Base-by-base conservation (phyloP, 2,888 invertebrate species). In the Aplocera efformata region DNA sequence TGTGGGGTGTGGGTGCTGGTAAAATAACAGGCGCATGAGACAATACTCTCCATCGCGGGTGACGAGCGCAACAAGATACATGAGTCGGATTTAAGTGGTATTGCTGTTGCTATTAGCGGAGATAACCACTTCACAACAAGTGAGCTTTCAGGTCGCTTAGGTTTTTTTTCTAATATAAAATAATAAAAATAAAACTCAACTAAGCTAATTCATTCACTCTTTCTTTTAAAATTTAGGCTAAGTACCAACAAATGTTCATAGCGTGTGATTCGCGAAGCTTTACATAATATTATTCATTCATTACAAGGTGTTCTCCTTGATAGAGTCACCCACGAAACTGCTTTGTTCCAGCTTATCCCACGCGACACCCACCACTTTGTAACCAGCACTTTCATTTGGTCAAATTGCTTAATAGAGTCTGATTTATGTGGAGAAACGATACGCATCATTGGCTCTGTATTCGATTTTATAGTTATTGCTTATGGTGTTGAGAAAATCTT, bases 311-410 rank as follows among this genome's bases (percentile, higher is more conserved):
- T 60, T 71, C 75, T 74, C 83, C 83, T 81, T 82, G 81, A 67
- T 61, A 54, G 46, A 49, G 60, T 70, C 79, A 68, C 80, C 79
- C 79, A 82, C 83, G 50, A 53, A 56, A 55, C 62, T 50, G 55
- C 56, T 63, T 54, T 57, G 53, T 63, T 48, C 60, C 50, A 42
- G 36, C 60, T 39, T 67, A 47, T 73, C 84, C 84, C 83, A 84
- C 84, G 81, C 81, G 56, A 56, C 78, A 61, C 84, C 84, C 72
- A 83, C 81, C 38, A 32, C 41, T 43, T 57, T 56, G 53, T 51
- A 62, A 50, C 58, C 59, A 72, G 65, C 79, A 79, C 81, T 80
- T 83, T 82, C 80, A 68, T 76, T 75, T 68, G 63, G 63, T 58
- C 60, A 60, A 59, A 72, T 82, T 80, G 77, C 79, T 73, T 73